Conservation (phyloP, 2,797 vertebrate species). For the Momotus momota region DNA sequence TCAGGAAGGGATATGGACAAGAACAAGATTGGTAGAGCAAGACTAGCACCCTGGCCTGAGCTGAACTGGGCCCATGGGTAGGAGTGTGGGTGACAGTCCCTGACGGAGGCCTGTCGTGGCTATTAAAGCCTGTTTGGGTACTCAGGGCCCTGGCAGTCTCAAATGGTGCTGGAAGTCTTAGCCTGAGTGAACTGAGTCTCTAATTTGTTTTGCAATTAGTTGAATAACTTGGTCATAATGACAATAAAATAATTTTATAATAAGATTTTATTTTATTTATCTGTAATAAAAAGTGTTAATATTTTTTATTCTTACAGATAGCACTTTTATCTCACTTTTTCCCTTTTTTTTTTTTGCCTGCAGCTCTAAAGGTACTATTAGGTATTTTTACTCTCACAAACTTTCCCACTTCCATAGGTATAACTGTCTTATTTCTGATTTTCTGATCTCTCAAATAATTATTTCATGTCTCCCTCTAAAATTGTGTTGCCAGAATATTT, state of each 20-base stretch:
- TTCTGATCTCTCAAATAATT: neutral
- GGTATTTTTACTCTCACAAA: neutral
- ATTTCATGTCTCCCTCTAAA: neutral
- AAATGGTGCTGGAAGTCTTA: neutral
- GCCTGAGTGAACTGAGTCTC: neutral
- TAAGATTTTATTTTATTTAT: neutral
- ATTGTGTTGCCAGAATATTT: neutral
- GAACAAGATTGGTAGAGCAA: neutral
- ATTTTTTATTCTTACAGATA: neutral
- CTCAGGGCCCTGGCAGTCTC: neutral
- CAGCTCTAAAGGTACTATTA: neutral
- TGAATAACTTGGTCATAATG: neutral
- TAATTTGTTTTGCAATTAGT: neutral
- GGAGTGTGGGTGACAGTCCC: no score
- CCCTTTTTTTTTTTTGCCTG: neutral
- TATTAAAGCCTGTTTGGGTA: neutral
- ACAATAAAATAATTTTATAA: neutral
- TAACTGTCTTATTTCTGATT: neutral
- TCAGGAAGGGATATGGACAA: fast-evolving
- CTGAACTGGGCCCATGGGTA: neutral
- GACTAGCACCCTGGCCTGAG: neutral
- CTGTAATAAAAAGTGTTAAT: neutral
- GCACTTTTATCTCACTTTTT: neutral
- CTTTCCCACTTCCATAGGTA: neutral
- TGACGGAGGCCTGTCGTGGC: neutral